Percentiles rank a stretch among this genome's conserved stretches.
These are phyloP conservation scores for Mactra quadrangularis DNA, from an alignment of 1,140 invertebrate genomes.

Conservation along the genomic window DNA sequence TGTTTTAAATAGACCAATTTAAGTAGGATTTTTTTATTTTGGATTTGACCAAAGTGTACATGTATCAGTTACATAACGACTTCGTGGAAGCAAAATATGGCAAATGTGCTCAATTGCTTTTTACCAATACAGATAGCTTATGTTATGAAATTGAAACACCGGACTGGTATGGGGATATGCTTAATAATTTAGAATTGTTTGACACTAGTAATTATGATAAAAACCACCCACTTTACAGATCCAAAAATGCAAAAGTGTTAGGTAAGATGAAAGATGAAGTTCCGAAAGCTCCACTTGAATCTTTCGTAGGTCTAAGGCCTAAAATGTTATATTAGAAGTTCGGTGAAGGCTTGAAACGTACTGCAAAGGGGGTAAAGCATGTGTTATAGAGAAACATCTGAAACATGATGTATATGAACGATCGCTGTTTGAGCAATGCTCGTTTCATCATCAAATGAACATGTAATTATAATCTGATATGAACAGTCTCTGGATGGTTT, in stretches of 20 bases:
- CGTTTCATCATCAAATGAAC: too few species aligned
- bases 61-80: constrained; percentile 77
- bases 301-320: constrained; percentile 25
- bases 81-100: constrained; percentile 71
- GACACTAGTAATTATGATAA: constrained; percentile 63
- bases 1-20: constrained; percentile 70
- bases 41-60: constrained; percentile 50
- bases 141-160: constrained; percentile 79
- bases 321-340: constrained; percentile 41
- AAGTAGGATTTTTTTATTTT: constrained; percentile 66
- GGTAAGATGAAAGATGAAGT: constrained; percentile 85
- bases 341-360: constrained; percentile 34
- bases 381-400: too few species aligned
- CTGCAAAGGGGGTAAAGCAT: constrained; percentile 56
- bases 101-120: constrained; percentile 69
- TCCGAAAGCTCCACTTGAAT: constrained; percentile 65
- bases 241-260: constrained; percentile 83
- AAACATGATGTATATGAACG: too few species aligned
- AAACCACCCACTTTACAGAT: constrained; percentile 53
- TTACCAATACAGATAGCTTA: constrained; percentile 83
- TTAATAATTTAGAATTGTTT: constrained; percentile 25
- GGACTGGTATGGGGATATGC: constrained; percentile 82
- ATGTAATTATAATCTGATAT: too few species aligned
- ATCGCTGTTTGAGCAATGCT: too few species aligned
- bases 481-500: too few species aligned